Conservation (phyloP, 2,797 vertebrate genomes). For the Orientallactaga sibirica region DNA sequence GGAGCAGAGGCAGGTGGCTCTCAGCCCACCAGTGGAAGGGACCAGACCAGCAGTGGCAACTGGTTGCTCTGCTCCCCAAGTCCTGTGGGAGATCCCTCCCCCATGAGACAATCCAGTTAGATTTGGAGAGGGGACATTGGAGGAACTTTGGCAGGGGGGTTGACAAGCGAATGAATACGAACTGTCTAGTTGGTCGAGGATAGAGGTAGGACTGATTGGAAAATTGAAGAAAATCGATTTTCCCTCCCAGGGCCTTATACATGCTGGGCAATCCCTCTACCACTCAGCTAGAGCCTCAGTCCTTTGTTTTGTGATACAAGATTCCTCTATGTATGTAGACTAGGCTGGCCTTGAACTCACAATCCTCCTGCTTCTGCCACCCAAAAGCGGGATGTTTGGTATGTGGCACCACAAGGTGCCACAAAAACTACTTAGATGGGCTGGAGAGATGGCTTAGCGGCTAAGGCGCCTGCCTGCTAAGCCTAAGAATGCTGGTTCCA, state of each 20-base stretch:
- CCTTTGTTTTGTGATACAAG: not conserved
- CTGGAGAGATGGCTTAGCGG: no score
- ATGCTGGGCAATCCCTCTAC: no score
- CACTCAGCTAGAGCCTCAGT: not conserved
- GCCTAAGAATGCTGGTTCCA: no score
- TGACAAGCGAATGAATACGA: not conserved
- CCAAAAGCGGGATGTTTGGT: not conserved
- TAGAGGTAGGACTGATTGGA: no score
- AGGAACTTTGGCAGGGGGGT: not conserved
- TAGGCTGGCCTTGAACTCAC: not conserved
- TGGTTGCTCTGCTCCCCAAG: not conserved
- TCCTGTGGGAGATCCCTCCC: not conserved
- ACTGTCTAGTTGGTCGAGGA: not conserved
- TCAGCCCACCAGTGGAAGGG: not conserved
- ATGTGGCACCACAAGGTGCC: not conserved
- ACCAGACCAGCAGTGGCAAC: not conserved
- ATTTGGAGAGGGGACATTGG: not conserved
- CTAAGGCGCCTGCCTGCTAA: no score
- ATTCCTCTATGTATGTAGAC: not conserved
- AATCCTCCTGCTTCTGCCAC: no score
- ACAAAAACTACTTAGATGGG: not conserved
- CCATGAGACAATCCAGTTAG: not conserved
- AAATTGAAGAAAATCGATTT: not conserved
- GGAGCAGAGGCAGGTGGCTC: not conserved
- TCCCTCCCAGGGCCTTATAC: not conserved